Percentiles rank a stretch among this genome's conserved stretches.
phyloP scores from a whole-genome alignment of 1,140 invertebrate species.

The Eciton burchellii region DNA sequence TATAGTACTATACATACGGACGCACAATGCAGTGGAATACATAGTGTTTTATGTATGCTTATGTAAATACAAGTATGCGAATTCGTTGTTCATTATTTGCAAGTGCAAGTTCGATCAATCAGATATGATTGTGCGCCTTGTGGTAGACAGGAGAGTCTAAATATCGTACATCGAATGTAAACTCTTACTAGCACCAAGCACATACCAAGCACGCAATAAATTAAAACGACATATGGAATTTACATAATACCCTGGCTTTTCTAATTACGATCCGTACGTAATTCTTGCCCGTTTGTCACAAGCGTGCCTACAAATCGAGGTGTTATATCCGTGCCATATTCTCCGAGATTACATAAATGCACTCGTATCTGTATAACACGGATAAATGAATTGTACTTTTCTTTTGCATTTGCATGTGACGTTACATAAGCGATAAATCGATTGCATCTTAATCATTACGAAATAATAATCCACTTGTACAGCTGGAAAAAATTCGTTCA shows the following conservation, averaged over 20 bases:
- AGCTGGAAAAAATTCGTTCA: background rate
- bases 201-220: slow-evolving; percentile 63
- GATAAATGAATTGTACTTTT: slow-evolving; percentile 16
- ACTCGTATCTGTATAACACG: slow-evolving; percentile 13
- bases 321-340: background rate
- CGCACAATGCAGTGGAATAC: background rate
- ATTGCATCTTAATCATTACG: slow-evolving; percentile 31
- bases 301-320: background rate
- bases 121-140: background rate
- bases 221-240: slow-evolving; percentile 63
- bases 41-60: background rate
- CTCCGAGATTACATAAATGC: slow-evolving; percentile 13
- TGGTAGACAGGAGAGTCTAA: slow-evolving; percentile 66
- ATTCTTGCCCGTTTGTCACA: slow-evolving; percentile 2
- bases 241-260: slow-evolving; percentile 55
- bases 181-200: slow-evolving; percentile 67
- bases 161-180: slow-evolving; percentile 45
- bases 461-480: slow-evolving; percentile 41
- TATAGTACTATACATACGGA: background rate
- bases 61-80: background rate
- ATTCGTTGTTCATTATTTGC: slow-evolving; percentile 2
- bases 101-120: background rate
- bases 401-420: slow-evolving; percentile 16
- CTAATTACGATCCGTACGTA: slow-evolving; percentile 20
- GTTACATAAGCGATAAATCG: slow-evolving; percentile 35